Conservation (phyloP, 2,113 vertebrate species). For the Proterorhinus semilunaris region DNA sequence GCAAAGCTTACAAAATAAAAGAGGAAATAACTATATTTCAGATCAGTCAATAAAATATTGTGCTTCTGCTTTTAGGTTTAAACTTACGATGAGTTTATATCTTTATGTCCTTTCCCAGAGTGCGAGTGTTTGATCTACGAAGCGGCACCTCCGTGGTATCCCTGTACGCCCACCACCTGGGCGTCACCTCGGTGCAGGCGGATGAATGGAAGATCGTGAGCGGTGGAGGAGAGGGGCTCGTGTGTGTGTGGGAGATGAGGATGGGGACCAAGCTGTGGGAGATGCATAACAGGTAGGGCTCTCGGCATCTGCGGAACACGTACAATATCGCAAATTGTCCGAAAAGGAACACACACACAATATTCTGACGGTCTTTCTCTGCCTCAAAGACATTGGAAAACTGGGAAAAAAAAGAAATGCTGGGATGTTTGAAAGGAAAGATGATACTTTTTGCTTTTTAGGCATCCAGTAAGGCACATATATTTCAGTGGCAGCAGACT, state of each 20-base stretch:
- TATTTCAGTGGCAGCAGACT: constrained; percentile 84
- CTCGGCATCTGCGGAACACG: neutral
- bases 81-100: no score
- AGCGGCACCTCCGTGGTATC: constrained; percentile 70
- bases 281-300: constrained; percentile 87
- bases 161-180: constrained; percentile 87
- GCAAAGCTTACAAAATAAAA: neutral
- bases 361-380: neutral
- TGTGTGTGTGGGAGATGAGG: constrained; percentile 92
- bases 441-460: constrained; percentile 46
- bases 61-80: neutral
- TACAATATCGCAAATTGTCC: neutral
- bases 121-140: constrained; percentile 86
- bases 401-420: neutral
- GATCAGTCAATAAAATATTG: neutral
- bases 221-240: constrained; percentile 88
- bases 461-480: constrained; percentile 87
- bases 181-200: constrained; percentile 84
- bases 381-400: neutral
- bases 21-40: neutral
- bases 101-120: constrained; percentile 67
- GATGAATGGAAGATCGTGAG: constrained; percentile 96
- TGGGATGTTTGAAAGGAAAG: constrained; percentile 7
- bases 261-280: constrained; percentile 93
- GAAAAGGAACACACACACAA: no score